These are phyloP conservation scores for Amphiduros pacificus DNA, from an alignment of 2,888 invertebrate genomes.

Conservation along the genomic window DNA sequence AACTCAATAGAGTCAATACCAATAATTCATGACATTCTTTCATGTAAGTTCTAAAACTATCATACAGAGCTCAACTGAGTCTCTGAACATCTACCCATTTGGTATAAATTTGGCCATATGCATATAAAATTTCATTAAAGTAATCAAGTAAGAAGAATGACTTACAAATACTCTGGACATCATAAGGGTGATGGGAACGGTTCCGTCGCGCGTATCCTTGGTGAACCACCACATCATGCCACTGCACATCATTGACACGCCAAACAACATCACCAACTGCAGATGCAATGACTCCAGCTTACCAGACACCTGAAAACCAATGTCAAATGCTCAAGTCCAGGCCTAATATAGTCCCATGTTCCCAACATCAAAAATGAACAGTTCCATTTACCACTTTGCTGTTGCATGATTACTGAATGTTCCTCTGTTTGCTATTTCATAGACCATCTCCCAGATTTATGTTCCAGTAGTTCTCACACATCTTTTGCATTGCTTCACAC, in stretches of 20 bases:
- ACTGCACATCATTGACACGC: slow-evolving; percentile 20
- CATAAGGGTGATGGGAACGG: slow-evolving; percentile 28
- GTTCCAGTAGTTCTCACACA: no score
- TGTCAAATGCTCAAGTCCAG: background rate
- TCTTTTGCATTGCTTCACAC: no score
- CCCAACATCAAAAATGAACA: no score
- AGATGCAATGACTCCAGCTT: slow-evolving; percentile 17
- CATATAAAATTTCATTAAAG: no score
- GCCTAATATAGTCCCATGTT: no score
- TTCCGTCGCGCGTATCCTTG: slow-evolving; percentile 29
- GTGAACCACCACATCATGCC: slow-evolving; percentile 23
- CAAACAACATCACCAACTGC: slow-evolving; percentile 19
- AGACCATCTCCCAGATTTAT: background rate
- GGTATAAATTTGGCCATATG: no score
- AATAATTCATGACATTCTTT: no score
- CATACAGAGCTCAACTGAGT: no score
- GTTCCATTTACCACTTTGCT: background rate
- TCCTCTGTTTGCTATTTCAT: background rate
- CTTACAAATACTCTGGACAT: slow-evolving; percentile 32
- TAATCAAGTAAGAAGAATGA: no score
- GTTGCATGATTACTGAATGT: background rate
- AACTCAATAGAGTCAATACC: no score
- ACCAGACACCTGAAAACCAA: slow-evolving; percentile 19
- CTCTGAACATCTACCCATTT: no score
- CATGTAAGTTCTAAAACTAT: no score